phyloP scores from a whole-genome alignment of 53 echinoderm and acorn worm species.

The Hippasteria phrygiana region DNA sequence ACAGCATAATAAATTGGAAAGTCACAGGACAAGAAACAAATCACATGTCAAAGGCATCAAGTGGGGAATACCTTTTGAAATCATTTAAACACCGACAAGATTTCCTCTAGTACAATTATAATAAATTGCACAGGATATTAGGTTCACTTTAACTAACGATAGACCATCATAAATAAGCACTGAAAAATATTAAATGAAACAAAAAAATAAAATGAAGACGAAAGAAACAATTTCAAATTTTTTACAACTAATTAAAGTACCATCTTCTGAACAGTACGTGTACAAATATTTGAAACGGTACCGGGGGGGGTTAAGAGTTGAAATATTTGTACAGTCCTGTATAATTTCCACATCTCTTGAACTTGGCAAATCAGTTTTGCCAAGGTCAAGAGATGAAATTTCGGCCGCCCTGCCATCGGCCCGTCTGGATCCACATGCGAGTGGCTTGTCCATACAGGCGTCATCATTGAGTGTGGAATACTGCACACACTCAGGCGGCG shows the following conservation, averaged over 20 bases:
- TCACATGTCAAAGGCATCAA: too few relatives aligned
- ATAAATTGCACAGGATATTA: too few relatives aligned
- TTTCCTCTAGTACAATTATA: too few relatives aligned
- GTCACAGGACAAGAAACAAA: too few relatives aligned
- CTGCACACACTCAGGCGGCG: conserved; percentile 48
- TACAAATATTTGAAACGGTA: conserved; percentile 29
- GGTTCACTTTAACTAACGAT: too few relatives aligned
- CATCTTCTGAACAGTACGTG: not conserved
- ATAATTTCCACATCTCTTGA: not conserved
- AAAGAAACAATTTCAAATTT: conserved; percentile 6
- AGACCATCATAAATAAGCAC: not conserved
- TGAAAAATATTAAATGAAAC: not conserved
- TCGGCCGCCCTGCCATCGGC: conserved; percentile 43
- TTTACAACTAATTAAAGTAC: conserved; percentile 28
- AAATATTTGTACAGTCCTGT: conserved; percentile 17
- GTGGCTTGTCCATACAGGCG: conserved; percentile 67
- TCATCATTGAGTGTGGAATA: conserved; percentile 73
- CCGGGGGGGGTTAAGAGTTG: too few relatives aligned
- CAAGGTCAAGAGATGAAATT: not conserved
- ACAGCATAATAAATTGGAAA: too few relatives aligned
- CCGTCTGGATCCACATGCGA: conserved; percentile 58
- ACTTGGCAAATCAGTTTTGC: not conserved
- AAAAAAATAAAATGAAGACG: conserved; percentile 2
- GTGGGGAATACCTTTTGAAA: too few relatives aligned
- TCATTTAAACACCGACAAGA: too few relatives aligned